Base-by-base conservation (phyloP, 2,888 invertebrate genomes). In the Neria commutata region DNA sequence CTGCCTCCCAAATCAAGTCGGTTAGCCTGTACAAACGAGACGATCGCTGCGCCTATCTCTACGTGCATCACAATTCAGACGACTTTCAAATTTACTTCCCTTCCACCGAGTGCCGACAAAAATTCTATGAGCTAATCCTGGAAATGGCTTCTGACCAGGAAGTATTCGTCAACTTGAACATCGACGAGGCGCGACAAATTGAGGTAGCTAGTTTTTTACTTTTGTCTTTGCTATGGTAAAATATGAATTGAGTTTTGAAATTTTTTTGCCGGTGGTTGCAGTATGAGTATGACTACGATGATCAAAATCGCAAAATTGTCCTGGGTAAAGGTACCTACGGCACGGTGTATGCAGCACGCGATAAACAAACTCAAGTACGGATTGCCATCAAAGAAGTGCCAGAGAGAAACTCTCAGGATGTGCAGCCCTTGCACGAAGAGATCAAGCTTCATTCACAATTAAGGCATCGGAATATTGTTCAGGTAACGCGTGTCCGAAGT, bases 371-470 rank as follows among this genome's bases (percentile, higher is more conserved):
- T 0, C 98, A 95, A 85, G 90, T 91, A 67, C 86, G 94, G 61
- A 97, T 99, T 68, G 99, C 99, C 2, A 94, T 98, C 17, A 99
- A 99, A 81, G 99, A 99, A 85, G 94, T 99, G 62, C 96, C 96
- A 0, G 98, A 98, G 82, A 91, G 92, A 79, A 95, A 95, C 82
- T 86, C 95, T 2, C 95, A 96, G 0, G 95, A 96, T 74, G 96
- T 98, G 0, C 99, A 99, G 80, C 98, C 98, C 0, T 83, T 99
- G 66, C 98, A 98, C 79, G 99, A 99, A 83, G 99, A 99, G 85
- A 99, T 99, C 63, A 88, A 95, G 77, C 85, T 99, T 58, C 98
- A 99, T 81, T 97, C 98, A 16, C 95, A 98, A 76, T 83, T 99
- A 56, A 85, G 94, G 2, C 98, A 98, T 81, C 86, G 94, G 76